phyloP scores from a whole-genome alignment of 2,888 invertebrate species.

The Cryptocheilus praepositus region DNA sequence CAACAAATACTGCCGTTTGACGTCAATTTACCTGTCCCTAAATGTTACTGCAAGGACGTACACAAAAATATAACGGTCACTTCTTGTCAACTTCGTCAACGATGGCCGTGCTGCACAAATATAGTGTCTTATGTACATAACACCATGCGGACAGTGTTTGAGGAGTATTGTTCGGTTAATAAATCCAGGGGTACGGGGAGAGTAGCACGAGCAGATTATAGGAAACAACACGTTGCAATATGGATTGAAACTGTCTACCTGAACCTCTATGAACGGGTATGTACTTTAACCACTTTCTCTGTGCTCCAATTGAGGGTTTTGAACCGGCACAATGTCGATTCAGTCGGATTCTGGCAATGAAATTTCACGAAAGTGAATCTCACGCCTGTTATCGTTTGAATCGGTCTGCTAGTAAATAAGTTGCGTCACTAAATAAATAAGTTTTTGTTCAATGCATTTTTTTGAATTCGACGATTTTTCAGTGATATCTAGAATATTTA shows the following conservation, averaged over 20 bases:
- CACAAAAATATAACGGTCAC: neutral
- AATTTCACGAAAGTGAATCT: no score
- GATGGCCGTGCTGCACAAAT: neutral
- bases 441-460: no score
- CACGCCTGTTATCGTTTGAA: no score
- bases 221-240: conserved; percentile 8
- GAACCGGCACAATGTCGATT: no score
- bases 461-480: no score
- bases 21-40: neutral
- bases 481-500: no score
- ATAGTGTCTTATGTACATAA: conserved; percentile 2
- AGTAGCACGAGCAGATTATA: conserved; percentile 2
- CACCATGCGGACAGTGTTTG: no score
- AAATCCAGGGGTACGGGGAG: neutral
- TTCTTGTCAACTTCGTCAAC: neutral
- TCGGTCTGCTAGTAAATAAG: no score
- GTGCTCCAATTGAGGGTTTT: neutral
- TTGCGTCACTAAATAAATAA: no score
- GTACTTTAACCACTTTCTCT: conserved; percentile 1
- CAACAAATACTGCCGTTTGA: no score
- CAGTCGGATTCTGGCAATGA: no score
- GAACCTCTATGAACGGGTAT: conserved; percentile 14
- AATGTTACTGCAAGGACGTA: neutral
- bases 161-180: neutral
- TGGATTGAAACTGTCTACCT: conserved; percentile 14